Base-by-base conservation (phyloP, 1,140 invertebrate species). In the Augochlora pura region DNA sequence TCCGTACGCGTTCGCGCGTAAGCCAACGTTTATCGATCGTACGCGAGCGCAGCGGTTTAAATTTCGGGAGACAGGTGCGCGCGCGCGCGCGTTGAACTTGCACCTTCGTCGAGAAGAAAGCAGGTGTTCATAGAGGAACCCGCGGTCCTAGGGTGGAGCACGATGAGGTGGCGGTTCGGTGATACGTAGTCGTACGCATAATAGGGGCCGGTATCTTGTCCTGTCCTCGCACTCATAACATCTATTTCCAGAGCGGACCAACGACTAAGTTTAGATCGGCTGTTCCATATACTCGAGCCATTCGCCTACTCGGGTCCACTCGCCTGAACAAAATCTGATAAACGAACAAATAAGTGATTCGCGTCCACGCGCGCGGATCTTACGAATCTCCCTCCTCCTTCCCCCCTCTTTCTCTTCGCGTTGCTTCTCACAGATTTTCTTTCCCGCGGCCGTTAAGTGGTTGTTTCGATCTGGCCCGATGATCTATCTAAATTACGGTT, bases 191-290 rank as follows among this genome's bases (percentile, higher is more conserved):
- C 39, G 76, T 60, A 72, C 68, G 69, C 85, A 92, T 92, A 92
- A 92, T 92, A 90, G 91, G 71, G 77, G 87, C 89, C 87, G 90
- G 87, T 91, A 90, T 93, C 91, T 92, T 89, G 91, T 92, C 92
- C 89, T 93, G 92, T 92, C 91, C 92, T 93, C 92, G 91, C 91
- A 93, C 91, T 93, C 91, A 93, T 93, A 93, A 92, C 89, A 91
- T 92, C 92, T 93, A 93, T 93, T 93, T 93, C 91, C 91, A 93
- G 92, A 92, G 89, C 91, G 88, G 90, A 90, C 91, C 88, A 88
- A 88, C 87, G 84, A 88, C 91, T 93, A 93, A 92, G 87, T 93
- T 93, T 93, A 93, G 92, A 90, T 84, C 86, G 83, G 83, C 84
- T 91, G 92, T 93, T 92, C 91, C 91, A 93, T 93, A 92, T 93